Evolutionary conservation across 2,797 vertebrate genomes (phyloP), one percentile per base, ranked within the genome.

Genomic region (Argyrosomus regius): DNA sequence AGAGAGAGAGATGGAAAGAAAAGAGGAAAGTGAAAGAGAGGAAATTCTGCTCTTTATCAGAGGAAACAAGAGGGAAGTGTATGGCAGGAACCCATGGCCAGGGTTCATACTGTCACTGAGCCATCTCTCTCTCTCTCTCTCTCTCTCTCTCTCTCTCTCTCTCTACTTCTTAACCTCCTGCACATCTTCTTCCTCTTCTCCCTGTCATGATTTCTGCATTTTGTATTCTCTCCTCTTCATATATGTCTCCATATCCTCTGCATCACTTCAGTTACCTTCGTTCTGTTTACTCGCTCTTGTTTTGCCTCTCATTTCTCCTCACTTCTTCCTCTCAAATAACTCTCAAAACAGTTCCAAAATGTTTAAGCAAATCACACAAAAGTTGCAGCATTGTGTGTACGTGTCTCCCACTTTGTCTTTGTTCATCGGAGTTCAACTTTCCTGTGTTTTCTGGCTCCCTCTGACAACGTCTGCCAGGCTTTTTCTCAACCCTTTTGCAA

Each of bases 361-460:
- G 87, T 89, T 86, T 77, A 86, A 86, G 73, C 66, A 81, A 88
- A 91, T 77, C 64, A 78, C n/a, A 46, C 72, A 83, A 81, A 82
- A 77, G 43, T 63, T 41, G 59, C 69, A 59, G 62, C 35, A 18
- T 10, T 18, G 17, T 61, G 17, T 66, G 22, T 63, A 7, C 13
- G 31, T 49, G 39, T 65, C 45, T 60, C 46, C 49, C 54, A 77
- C 79, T 77, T 66, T 62, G 60, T 86, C 52, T 77, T 78, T 87
- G 78, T 76, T 81, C 64, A 46, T 45, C 53, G 22, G 69, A 83
- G 80, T 80, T 85, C 77, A 87, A 88, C 86, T 89, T 74, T 79
- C 18, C 59, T 16, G 49, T 68, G 74, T 63, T 70, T 9, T 80
- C 56, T 74, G 50, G 22, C 46, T 83, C 76, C 82, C 77, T 87